These are phyloP conservation scores for Amblyornis subalaris DNA, from an alignment of 2,113 vertebrate genomes.

Conservation along the genomic window DNA sequence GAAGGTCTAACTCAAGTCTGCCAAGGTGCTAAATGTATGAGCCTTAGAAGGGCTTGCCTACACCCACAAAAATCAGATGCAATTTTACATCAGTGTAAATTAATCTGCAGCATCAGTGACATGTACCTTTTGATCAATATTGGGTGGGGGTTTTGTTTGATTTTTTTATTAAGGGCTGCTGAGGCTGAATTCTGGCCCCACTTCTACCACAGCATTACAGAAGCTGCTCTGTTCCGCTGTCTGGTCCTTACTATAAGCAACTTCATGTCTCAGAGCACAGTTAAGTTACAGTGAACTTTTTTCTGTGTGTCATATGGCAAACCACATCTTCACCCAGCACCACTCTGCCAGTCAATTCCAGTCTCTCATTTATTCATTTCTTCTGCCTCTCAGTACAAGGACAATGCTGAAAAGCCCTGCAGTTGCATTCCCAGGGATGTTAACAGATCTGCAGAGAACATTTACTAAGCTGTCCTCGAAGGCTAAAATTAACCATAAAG, in stretches of 20 bases:
- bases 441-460: not conserved
- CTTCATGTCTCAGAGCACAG: not conserved
- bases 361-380: not conserved
- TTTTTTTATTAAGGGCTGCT: not conserved
- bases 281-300: not conserved
- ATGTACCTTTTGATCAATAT: not conserved
- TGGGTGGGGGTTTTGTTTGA: not conserved
- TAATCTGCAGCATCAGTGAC: not conserved
- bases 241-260: not conserved
- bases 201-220: not conserved
- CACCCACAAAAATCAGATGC: not conserved
- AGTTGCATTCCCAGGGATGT: not conserved
- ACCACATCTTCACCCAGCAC: not conserved
- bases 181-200: not conserved
- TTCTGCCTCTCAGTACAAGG: not conserved
- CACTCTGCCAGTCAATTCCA: not conserved
- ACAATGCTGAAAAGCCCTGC: not conserved
- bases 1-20: not conserved
- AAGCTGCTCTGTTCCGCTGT: conserved; percentile 1
- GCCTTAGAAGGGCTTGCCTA: not conserved
- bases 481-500: not conserved
- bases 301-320: not conserved
- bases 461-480: not conserved
- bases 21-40: fast-evolving
- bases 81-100: not conserved